phyloP scores from a whole-genome alignment of 1,140 invertebrate species.

The Cephus cinctus region DNA sequence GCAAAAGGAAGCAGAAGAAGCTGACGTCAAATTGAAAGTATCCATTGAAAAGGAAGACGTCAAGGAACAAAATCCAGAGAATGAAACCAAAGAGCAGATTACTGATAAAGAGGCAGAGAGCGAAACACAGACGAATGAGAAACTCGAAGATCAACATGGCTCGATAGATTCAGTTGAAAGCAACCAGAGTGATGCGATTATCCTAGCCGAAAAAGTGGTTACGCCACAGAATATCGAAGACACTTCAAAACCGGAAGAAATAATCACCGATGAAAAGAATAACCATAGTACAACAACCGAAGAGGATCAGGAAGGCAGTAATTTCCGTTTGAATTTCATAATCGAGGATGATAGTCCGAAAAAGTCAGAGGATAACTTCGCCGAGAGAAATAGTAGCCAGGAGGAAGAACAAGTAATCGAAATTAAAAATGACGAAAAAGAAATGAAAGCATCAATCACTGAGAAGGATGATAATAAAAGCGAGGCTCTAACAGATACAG shows the following conservation, averaged over 20 bases:
- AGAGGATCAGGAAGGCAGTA: not conserved
- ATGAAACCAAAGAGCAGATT: not conserved
- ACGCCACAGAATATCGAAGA: too few relatives aligned
- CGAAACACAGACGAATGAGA: not conserved
- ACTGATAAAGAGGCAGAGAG: not conserved
- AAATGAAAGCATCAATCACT: slow-evolving; percentile 15
- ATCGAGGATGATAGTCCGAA: too few relatives aligned
- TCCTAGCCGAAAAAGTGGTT: too few relatives aligned
- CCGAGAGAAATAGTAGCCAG: too few relatives aligned
- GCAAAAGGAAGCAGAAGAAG: slow-evolving; percentile 28
- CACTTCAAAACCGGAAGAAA: not conserved
- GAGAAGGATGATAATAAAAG: too few relatives aligned
- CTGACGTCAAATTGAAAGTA: slow-evolving; percentile 6
- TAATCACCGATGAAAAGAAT: not conserved
- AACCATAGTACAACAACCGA: not conserved
- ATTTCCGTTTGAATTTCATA: too few relatives aligned
- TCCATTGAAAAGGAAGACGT: slow-evolving; percentile 8
- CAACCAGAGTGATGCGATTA: too few relatives aligned
- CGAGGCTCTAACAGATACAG: slow-evolving; percentile 20
- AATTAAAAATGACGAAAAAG: slow-evolving; percentile 6
- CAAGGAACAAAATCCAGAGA: not conserved
- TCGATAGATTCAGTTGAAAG: too few relatives aligned
- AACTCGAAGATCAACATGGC: too few relatives aligned
- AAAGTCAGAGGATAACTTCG: too few relatives aligned
- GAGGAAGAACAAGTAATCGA: too few relatives aligned